A percentile compares a stretch with the other conserved stretches of the same genome.
These are phyloP conservation scores for Dynastes maya DNA, from an alignment of 2,888 invertebrate genomes.

Conservation along the genomic window DNA sequence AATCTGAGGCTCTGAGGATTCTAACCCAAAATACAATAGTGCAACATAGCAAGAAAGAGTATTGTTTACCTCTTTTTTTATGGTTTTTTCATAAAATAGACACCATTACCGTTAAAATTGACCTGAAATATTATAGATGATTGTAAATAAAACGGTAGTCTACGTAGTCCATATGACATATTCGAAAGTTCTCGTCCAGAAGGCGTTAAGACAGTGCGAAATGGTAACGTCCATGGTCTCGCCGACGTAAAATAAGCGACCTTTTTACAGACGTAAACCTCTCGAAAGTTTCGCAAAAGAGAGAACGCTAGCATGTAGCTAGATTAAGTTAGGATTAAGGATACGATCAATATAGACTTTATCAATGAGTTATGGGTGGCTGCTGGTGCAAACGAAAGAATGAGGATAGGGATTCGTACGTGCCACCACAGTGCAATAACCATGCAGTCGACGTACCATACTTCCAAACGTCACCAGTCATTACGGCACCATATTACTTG, in stretches of 20 bases:
- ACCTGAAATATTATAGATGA: slow-evolving; percentile 13
- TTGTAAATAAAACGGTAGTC: slow-evolving; percentile 1
- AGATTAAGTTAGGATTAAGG: slow-evolving; percentile 29
- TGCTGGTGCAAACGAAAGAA: slow-evolving; percentile 83
- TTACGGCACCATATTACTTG: slow-evolving; percentile 60
- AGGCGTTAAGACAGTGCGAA: slow-evolving; percentile 33
- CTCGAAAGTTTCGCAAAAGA: background rate
- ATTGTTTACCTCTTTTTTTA: slow-evolving; percentile 7
- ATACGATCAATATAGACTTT: slow-evolving; percentile 30
- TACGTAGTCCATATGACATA: slow-evolving; percentile 45
- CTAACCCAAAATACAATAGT: slow-evolving; percentile 30
- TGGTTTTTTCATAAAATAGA: background rate
- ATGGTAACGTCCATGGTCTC: slow-evolving; percentile 61
- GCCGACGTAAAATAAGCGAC: slow-evolving; percentile 64
- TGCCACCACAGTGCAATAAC: slow-evolving; percentile 61
- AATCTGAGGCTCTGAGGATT: background rate
- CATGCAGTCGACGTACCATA: slow-evolving; percentile 52
- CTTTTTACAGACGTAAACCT: background rate
- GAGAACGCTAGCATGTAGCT: slow-evolving; percentile 39
- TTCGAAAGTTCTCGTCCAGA: slow-evolving; percentile 29
- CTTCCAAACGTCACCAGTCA: slow-evolving; percentile 64
- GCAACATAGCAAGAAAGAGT: background rate
- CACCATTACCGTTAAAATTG: background rate
- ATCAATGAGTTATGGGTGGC: slow-evolving; percentile 78
- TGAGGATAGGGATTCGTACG: slow-evolving; percentile 72